phyloP scores from a whole-genome alignment of 2,797 vertebrate genomes.

The Lepus townsendii region DNA sequence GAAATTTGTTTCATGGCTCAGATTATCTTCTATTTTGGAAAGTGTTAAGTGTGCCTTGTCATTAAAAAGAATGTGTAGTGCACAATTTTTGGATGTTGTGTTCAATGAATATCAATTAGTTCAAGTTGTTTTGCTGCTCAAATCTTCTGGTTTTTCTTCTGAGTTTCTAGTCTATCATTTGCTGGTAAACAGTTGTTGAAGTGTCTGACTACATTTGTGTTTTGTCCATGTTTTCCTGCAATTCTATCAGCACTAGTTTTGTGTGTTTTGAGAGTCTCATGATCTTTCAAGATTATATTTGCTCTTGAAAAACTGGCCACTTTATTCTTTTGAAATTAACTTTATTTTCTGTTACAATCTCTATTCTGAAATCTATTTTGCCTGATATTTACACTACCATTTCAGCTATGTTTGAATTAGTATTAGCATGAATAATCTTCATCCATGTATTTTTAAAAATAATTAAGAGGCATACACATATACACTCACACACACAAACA shows the following conservation, averaged over 20 bases:
- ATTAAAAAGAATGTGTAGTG: background rate
- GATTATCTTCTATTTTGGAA: too few species aligned
- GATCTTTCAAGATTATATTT: background rate
- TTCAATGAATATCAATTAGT: background rate
- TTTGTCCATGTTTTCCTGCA: background rate
- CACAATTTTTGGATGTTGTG: background rate
- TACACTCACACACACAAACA: too few species aligned
- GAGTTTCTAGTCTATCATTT: background rate
- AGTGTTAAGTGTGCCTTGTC: too few species aligned
- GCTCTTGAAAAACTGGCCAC: background rate
- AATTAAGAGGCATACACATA: too few species aligned
- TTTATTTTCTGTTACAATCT: background rate
- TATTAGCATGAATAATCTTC: background rate
- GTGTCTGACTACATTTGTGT: background rate
- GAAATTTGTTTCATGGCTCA: too few species aligned
- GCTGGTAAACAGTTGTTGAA: background rate
- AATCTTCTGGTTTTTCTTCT: background rate
- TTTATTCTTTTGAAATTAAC: background rate
- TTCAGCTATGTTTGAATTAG: background rate
- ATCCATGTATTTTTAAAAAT: too few species aligned
- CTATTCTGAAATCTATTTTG: background rate
- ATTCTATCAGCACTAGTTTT: background rate
- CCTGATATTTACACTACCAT: background rate
- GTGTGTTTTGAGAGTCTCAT: background rate
- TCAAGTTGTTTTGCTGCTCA: background rate